Conservation (phyloP, 2,888 invertebrate species). For the Macrophya annulata region DNA sequence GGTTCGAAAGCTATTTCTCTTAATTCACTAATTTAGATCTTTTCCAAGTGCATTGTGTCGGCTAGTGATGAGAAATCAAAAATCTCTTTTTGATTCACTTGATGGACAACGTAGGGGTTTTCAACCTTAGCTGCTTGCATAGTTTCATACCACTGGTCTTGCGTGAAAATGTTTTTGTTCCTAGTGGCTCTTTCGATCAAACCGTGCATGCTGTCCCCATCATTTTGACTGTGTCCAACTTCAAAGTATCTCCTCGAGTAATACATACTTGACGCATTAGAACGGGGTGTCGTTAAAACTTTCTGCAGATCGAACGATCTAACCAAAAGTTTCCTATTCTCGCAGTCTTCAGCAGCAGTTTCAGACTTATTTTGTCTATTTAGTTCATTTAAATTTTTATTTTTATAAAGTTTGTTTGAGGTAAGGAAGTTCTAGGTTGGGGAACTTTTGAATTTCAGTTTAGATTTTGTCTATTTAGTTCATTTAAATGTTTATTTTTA, state of each 20-base stretch:
- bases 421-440: too few relatives aligned
- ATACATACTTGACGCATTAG: constrained; percentile 32
- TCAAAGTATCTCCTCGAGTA: constrained; percentile 21
- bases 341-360: neutral
- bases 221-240: neutral
- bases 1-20: neutral
- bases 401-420: too few relatives aligned
- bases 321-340: constrained; percentile 43
- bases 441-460: too few relatives aligned
- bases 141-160: neutral
- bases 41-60: neutral
- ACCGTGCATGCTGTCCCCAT: neutral
- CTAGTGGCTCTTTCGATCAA: neutral
- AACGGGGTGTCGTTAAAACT: constrained; percentile 46
- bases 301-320: constrained; percentile 55
- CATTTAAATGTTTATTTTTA: too few relatives aligned
- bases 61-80: neutral
- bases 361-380: constrained; percentile 23
- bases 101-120: neutral
- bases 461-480: too few relatives aligned
- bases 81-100: neutral
- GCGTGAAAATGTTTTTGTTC: neutral
- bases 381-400: too few relatives aligned
- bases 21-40: neutral
- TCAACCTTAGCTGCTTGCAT: neutral